Evolutionary conservation across 2,797 vertebrate genomes (phyloP).

Genomic region (Syngnathus acus): DNA sequence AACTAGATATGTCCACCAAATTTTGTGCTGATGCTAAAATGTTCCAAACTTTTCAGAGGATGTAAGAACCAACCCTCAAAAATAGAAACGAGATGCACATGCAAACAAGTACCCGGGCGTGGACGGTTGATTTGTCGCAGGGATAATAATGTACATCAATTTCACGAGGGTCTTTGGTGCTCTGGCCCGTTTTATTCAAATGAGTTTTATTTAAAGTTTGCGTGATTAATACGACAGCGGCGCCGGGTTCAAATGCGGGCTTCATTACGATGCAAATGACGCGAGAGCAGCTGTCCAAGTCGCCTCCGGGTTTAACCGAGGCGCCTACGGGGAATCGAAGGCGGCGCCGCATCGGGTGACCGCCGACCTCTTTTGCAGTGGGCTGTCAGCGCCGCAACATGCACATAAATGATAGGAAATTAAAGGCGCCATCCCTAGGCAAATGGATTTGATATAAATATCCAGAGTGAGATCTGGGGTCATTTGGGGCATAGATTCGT

Average conservation of each 20-base stretch:
- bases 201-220: not conserved
- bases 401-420: not conserved
- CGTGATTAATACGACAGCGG: not conserved
- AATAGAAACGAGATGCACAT: too few species aligned
- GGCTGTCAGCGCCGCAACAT: slow-evolving; percentile 30
- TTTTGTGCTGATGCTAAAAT: too few species aligned
- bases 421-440: not conserved
- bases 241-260: not conserved
- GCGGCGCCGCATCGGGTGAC: slow-evolving; percentile 12
- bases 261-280: slow-evolving; percentile 3
- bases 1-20: too few species aligned
- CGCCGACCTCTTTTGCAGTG: slow-evolving; percentile 21
- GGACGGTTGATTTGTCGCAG: not conserved
- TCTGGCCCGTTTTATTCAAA: not conserved
- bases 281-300: not conserved
- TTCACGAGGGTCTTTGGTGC: not conserved
- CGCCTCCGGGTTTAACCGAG: not conserved
- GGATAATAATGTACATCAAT: not conserved
- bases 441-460: not conserved
- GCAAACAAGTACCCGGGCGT: too few species aligned
- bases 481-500: too few species aligned
- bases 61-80: too few species aligned
- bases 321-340: slow-evolving; percentile 4
- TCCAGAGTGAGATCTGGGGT: too few species aligned
- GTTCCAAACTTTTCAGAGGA: too few species aligned